Conservation (phyloP, 1,140 invertebrate genomes). For the Drosophila sucinea region DNA sequence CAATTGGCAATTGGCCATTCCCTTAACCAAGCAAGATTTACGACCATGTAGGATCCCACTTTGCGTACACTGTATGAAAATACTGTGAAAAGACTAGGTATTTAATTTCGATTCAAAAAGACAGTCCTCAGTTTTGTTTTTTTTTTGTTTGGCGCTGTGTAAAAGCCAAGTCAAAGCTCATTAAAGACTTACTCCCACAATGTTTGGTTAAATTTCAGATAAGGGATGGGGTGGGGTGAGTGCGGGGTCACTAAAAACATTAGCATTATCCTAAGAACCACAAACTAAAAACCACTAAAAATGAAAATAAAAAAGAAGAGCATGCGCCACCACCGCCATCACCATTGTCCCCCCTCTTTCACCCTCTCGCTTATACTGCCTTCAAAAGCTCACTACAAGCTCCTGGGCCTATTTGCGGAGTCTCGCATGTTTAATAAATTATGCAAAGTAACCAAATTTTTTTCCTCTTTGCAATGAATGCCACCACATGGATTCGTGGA, state of each 20-base stretch:
- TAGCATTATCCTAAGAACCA: constrained; percentile 6
- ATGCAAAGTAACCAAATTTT: constrained; percentile 63
- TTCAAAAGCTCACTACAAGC: background rate
- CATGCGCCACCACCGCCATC: no score
- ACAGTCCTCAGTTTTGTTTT: background rate
- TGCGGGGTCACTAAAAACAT: background rate
- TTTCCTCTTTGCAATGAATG: constrained; percentile 19
- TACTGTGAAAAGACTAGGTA: background rate
- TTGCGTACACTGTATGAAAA: no score
- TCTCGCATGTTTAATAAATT: constrained; percentile 60
- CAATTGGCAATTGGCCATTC: no score
- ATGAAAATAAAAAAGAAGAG: background rate
- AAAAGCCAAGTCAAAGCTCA: constrained; percentile 5
- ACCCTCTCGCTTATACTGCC: background rate
- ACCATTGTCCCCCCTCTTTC: background rate
- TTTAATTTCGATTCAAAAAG: background rate
- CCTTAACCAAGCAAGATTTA: no score
- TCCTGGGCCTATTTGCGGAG: constrained; percentile 18
- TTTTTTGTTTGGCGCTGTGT: no score
- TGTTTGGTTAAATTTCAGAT: constrained; percentile 5
- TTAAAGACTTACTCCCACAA: constrained; percentile 9
- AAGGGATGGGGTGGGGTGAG: background rate
- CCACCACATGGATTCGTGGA: constrained; percentile 11
- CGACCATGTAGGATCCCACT: no score
- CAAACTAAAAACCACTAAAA: constrained; percentile 1